Conservation (phyloP, 2,113 vertebrate genomes). For the Oreochromis tanganicae region DNA sequence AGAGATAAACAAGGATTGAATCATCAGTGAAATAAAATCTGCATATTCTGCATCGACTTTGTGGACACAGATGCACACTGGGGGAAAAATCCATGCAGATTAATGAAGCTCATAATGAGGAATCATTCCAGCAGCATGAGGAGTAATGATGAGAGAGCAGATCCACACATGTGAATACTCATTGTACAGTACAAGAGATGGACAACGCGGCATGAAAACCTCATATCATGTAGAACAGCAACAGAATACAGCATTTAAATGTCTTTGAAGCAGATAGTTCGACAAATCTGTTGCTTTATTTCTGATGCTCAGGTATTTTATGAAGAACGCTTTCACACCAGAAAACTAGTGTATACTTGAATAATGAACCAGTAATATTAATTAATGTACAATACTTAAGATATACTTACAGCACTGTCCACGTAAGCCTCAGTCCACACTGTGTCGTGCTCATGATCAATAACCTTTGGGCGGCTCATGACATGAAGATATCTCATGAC, state of each 20-base stretch:
- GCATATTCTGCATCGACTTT: neutral
- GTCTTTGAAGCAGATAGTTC: neutral
- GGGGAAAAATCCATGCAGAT: slow-evolving; percentile 17
- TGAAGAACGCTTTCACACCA: neutral
- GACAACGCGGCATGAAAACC: neutral
- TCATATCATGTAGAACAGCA: neutral
- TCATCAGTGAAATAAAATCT: slow-evolving; percentile 18
- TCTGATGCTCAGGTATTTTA: neutral
- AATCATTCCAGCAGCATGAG: slow-evolving; percentile 56
- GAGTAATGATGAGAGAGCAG: slow-evolving; percentile 40
- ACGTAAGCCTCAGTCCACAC: slow-evolving; percentile 97
- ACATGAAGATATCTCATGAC: slow-evolving; percentile 98
- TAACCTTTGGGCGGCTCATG: slow-evolving; percentile 95
- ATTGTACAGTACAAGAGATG: neutral
- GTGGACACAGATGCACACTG: slow-evolving; percentile 41
- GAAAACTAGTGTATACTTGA: neutral
- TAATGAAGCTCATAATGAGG: slow-evolving; percentile 70
- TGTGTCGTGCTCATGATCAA: slow-evolving; percentile 94
- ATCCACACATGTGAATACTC: slow-evolving; percentile 1
- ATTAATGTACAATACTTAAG: neutral
- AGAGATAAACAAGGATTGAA: slow-evolving; percentile 55
- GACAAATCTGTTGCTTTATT: neutral
- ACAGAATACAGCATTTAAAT: neutral
- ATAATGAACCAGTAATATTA: neutral
- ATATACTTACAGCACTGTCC: slow-evolving; percentile 89